Base-by-base conservation (phyloP, 2,113 vertebrate species). In the Aplodontia rufa region DNA sequence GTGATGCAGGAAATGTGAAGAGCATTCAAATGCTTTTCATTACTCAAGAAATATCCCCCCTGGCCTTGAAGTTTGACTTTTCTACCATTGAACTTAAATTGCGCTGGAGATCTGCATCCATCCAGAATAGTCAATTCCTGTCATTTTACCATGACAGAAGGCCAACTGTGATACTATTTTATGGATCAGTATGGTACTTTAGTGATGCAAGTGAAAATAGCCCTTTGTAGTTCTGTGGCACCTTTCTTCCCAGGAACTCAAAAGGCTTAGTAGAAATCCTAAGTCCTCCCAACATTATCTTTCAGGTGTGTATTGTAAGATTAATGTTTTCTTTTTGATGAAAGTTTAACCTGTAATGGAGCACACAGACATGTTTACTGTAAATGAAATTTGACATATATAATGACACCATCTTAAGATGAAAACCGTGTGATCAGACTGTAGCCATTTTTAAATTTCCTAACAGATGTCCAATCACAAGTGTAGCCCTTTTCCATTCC, bases 151-250 rank as follows among this genome's bases (percentile, higher is more conserved):
- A 5, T 71, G 30, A 90, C 30, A 71, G 45, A 92, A 95, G 76
- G 22, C 22, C 28, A 68, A 40, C 6, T 35, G 5, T 19, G 49
- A 35, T 72, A 60, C 1, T 81, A 14, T 83, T 96, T 62, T 51
- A 55, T 87, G 45, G 16, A 10, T 83, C 28, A 16, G 45, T 16
- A 17, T 7, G 11, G 58, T 19, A 58, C 14, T 83, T 90, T 22
- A 91, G 35, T 30, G 62, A 87, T 80, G 47, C 45, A 45, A n/a
- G 42, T 95, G 69, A 45, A 82, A 92, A 92, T 78, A 88, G 64
- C 55, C 32, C 91, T 96, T 74, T 91, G 35, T 88, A 66, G 91
- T 72, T 94, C 47, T 92, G 64, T 81, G 62, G 16, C 42, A 51
- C 16, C 17, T n/a, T 79, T 90, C 49, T 6, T 35, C 9, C 7